These are phyloP conservation scores for Mystacides longicornis DNA, from an alignment of 2,888 invertebrate genomes.

Conservation along the genomic window DNA sequence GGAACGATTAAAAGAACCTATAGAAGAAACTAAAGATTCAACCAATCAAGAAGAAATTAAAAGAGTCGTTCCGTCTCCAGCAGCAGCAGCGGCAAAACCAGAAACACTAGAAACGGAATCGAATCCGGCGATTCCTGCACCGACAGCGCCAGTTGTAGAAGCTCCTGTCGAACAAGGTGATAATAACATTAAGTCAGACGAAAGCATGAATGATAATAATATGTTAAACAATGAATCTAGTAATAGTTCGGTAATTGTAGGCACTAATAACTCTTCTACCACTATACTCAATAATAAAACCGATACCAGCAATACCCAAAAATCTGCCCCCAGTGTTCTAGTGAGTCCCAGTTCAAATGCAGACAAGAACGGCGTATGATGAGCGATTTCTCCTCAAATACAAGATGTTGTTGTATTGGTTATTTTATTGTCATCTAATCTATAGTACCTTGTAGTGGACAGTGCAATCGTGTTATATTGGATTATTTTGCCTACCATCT, in stretches of 20 bases:
- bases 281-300: neutral
- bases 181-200: neutral
- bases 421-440: neutral
- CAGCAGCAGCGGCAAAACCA: neutral
- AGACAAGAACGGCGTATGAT: constrained; percentile 18
- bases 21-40: constrained; percentile 4
- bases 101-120: constrained; percentile 4
- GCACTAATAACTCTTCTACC: neutral
- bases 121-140: neutral
- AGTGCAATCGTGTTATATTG: neutral
- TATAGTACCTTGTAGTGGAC: neutral
- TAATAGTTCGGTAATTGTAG: constrained; percentile 10
- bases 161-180: constrained; percentile 14
- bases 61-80: neutral
- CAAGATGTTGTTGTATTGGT: no score
- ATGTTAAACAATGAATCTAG: neutral
- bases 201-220: neutral
- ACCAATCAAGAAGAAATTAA: constrained; percentile 3
- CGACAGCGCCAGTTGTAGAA: neutral
- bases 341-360: constrained; percentile 7
- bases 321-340: constrained; percentile 5
- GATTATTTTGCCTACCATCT: neutral
- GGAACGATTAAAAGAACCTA: constrained; percentile 7
- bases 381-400: neutral
- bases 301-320: neutral